Percentiles rank a stretch among this genome's conserved stretches.
Evolutionary conservation across 2,888 invertebrate species (phyloP).

Genomic region (Eledona agricola): DNA sequence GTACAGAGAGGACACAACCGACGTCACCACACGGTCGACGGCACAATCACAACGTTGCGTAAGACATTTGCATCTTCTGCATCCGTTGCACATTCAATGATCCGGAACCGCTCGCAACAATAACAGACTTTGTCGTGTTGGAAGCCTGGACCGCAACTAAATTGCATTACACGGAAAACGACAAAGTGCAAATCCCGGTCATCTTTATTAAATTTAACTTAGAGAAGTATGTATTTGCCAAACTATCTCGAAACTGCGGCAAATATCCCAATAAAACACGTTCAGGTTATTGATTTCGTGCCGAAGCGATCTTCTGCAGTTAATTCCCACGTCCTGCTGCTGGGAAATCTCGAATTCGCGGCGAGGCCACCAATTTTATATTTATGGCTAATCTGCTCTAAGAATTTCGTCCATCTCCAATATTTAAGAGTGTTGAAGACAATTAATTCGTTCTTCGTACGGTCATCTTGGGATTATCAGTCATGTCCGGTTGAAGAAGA

Average conservation of each 20-base stretch:
- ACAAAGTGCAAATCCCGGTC: slow-evolving; percentile 8
- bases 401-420: slow-evolving; percentile 6
- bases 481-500: slow-evolving; percentile 2
- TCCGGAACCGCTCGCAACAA: slow-evolving; percentile 12
- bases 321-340: slow-evolving; percentile 23
- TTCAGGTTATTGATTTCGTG: slow-evolving; percentile 21
- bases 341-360: slow-evolving; percentile 10
- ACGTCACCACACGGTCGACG: slow-evolving; percentile 6
- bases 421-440: no score
- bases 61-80: slow-evolving; percentile 22
- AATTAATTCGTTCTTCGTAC: not conserved
- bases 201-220: no score
- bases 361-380: no score
- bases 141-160: no score
- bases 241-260: slow-evolving; percentile 11
- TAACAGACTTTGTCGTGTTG: no score
- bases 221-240: slow-evolving; percentile 5
- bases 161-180: no score
- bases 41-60: slow-evolving; percentile 20
- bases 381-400: no score
- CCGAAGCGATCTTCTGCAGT: slow-evolving; percentile 6
- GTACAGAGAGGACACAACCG: slow-evolving; percentile 1
- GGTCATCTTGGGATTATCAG: slow-evolving; percentile 4
- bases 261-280: slow-evolving; percentile 20
- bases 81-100: slow-evolving; percentile 19